These are phyloP conservation scores for Falco punctatus DNA, from an alignment of 2,113 vertebrate genomes.

Conservation along the genomic window DNA sequence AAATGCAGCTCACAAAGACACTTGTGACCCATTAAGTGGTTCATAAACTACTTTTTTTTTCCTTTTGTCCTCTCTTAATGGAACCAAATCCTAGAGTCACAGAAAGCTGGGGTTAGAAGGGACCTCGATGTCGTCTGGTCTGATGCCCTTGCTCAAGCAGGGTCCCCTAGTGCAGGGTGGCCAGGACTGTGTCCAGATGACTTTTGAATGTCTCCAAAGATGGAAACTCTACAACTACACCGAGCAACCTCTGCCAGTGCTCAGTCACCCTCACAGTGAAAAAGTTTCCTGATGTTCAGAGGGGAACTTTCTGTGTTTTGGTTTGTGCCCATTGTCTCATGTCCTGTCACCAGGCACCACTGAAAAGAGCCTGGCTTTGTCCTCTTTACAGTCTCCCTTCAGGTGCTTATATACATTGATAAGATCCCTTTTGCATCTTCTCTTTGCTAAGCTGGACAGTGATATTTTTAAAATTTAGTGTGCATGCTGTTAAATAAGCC, in stretches of 20 bases:
- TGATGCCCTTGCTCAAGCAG: fast-evolving
- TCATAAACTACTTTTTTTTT: background rate
- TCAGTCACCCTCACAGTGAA: background rate
- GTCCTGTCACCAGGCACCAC: background rate
- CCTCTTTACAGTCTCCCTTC: background rate
- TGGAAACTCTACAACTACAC: background rate
- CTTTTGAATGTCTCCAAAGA: background rate
- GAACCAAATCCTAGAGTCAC: background rate
- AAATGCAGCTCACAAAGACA: background rate
- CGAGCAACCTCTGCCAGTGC: background rate
- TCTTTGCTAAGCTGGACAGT: background rate
- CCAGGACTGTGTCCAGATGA: background rate
- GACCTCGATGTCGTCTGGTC: background rate
- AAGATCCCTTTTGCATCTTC: background rate
- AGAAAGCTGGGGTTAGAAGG: background rate
- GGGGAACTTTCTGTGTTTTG: background rate
- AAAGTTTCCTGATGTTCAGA: background rate
- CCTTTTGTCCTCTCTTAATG: background rate
- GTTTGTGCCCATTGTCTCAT: background rate
- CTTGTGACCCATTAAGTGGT: background rate
- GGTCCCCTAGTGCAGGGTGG: background rate
- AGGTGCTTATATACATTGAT: background rate
- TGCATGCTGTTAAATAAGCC: background rate
- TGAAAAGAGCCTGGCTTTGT: background rate
- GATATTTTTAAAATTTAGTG: background rate